Evolutionary conservation across 2,888 invertebrate genomes (phyloP).

Genomic region (Maniola hyperantus): DNA sequence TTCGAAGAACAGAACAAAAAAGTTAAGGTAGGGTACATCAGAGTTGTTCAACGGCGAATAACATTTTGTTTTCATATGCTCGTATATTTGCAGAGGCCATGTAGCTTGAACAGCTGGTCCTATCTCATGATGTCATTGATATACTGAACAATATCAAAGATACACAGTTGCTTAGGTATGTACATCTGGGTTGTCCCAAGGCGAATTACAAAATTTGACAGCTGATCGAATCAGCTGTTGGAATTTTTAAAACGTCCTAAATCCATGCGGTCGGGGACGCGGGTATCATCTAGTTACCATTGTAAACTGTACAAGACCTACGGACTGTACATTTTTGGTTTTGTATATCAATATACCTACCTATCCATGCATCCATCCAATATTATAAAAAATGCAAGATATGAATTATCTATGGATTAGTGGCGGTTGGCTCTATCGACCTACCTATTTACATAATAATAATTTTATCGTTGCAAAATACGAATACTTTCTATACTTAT

Average conservation of each 20-base stretch:
- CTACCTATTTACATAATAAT: background rate
- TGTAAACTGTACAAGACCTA: background rate
- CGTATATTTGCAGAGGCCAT: constrained; percentile 15
- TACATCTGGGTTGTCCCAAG: no score
- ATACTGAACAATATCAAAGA: background rate
- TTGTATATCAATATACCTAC: background rate
- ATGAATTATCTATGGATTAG: background rate
- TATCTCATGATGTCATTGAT: constrained; percentile 9
- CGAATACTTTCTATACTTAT: no score
- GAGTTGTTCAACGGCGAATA: constrained; percentile 7
- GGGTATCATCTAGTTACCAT: no score
- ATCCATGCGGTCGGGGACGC: no score
- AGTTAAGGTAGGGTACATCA: constrained; percentile 2
- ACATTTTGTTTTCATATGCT: constrained; percentile 5
- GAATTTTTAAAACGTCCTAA: no score
- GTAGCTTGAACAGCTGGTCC: constrained; percentile 4
- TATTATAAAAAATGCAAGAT: constrained; percentile 8
- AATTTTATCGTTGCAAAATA: background rate
- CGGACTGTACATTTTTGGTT: background rate
- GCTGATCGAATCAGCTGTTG: no score
- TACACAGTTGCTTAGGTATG: background rate
- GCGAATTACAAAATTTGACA: no score
- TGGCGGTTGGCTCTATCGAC: background rate
- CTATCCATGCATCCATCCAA: no score
- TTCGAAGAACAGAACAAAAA: constrained; percentile 4